Evolutionary conservation across 1,140 invertebrate genomes (phyloP).

Genomic region (Lepidurus packardi): DNA sequence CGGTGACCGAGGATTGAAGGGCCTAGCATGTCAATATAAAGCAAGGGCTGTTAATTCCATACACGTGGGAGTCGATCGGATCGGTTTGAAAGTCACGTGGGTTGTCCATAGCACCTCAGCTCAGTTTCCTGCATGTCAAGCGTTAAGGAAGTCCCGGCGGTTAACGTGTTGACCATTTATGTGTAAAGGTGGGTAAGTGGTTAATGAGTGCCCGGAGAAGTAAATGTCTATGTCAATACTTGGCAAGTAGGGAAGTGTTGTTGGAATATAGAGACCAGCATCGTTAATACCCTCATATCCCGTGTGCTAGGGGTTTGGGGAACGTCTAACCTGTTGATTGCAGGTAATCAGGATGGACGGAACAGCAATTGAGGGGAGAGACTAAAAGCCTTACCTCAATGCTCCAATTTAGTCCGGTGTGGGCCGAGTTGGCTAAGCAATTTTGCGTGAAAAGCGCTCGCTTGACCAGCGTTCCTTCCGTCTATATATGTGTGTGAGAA

Average conservation of each 20-base stretch:
- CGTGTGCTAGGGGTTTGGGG: background rate
- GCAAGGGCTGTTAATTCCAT: no score
- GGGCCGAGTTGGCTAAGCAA: no score
- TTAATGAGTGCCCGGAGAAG: background rate
- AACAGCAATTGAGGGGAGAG: background rate
- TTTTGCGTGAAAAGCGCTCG: no score
- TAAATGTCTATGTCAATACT: background rate
- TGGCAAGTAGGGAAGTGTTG: background rate
- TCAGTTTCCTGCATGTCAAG: background rate
- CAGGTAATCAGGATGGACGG: background rate
- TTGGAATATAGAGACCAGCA: background rate
- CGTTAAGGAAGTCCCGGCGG: background rate
- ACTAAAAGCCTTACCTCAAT: background rate
- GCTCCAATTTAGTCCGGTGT: no score
- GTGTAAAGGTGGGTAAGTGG: background rate
- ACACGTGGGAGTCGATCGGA: no score
- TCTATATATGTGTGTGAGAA: no score
- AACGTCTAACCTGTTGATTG: background rate
- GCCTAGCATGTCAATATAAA: no score
- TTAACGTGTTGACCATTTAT: background rate
- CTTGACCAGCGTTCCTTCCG: no score
- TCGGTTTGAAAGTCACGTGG: no score
- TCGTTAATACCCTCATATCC: constrained; percentile 12
- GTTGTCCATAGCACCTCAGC: no score
- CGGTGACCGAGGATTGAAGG: no score